phyloP scores from a whole-genome alignment of 2,797 vertebrate genomes.

The Gymnocypris eckloni region DNA sequence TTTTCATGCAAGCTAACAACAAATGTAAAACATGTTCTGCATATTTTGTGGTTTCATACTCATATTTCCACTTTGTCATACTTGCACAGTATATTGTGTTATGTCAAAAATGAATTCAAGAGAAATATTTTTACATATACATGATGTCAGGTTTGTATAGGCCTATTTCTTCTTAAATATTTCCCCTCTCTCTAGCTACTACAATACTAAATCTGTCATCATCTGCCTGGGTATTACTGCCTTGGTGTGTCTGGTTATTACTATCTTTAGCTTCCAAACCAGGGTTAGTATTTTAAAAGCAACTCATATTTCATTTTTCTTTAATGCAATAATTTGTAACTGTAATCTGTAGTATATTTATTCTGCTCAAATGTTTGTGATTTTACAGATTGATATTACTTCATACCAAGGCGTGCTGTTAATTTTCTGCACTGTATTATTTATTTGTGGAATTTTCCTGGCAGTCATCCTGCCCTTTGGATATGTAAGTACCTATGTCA shows the following conservation, averaged over 20 bases:
- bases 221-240: constrained; percentile 90
- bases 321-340: not conserved
- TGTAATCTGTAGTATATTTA: not conserved
- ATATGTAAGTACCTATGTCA: constrained; percentile 80
- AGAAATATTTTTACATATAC: not conserved
- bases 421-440: constrained; percentile 86
- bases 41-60: constrained; percentile 25
- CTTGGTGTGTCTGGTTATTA: constrained; percentile 89
- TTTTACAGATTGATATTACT: constrained; percentile 88
- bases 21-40: constrained; percentile 35
- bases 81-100: constrained; percentile 3
- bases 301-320: not conserved
- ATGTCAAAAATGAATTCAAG: not conserved
- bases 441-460: constrained; percentile 86
- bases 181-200: constrained; percentile 79
- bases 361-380: not conserved
- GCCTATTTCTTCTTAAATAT: not conserved
- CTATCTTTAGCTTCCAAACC: constrained; percentile 92
- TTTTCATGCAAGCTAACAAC: constrained; percentile 9
- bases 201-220: constrained; percentile 91
- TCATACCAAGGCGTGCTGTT: constrained; percentile 89
- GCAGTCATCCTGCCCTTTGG: constrained; percentile 85
- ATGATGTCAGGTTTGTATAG: not conserved
- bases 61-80: constrained; percentile 12
- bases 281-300: constrained; percentile 78